Conservation (phyloP, 2,888 invertebrate genomes). For the Drosophila paucipuncta region DNA sequence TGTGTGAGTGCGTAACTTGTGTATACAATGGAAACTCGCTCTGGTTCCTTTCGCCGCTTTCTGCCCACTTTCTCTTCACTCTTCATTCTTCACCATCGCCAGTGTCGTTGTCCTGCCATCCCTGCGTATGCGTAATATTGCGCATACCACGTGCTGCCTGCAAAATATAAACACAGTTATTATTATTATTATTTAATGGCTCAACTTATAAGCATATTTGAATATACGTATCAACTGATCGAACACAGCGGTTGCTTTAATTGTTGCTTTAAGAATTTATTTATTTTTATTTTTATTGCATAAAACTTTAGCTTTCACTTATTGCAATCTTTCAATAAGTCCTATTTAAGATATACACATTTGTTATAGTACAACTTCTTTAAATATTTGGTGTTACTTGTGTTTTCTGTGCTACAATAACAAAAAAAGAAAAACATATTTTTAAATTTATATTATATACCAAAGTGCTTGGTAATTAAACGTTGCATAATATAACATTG, state of each 20-base stretch:
- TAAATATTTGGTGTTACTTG: background rate
- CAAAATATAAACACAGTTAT: slow-evolving; percentile 36
- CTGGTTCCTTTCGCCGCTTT: slow-evolving; percentile 1
- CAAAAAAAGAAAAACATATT: background rate
- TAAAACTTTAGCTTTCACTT: background rate
- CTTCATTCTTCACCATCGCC: background rate
- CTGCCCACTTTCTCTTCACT: background rate
- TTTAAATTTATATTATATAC: background rate
- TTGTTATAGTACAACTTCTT: background rate
- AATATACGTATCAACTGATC: background rate
- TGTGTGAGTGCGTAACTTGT: slow-evolving; percentile 19
- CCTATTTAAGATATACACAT: background rate
- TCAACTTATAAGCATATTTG: background rate
- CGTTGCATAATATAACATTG: background rate
- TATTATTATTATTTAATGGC: slow-evolving; percentile 8
- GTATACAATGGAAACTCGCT: background rate
- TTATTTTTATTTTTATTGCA: background rate
- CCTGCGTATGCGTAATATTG: slow-evolving; percentile 59
- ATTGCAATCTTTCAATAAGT: background rate
- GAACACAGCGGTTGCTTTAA: background rate
- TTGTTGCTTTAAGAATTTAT: background rate
- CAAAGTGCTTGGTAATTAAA: background rate
- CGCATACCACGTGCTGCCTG: slow-evolving; percentile 53
- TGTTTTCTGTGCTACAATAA: background rate
- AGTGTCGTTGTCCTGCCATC: slow-evolving; percentile 18